phyloP scores from a whole-genome alignment of 2,797 vertebrate genomes.

The Pantherophis vulpinus region DNA sequence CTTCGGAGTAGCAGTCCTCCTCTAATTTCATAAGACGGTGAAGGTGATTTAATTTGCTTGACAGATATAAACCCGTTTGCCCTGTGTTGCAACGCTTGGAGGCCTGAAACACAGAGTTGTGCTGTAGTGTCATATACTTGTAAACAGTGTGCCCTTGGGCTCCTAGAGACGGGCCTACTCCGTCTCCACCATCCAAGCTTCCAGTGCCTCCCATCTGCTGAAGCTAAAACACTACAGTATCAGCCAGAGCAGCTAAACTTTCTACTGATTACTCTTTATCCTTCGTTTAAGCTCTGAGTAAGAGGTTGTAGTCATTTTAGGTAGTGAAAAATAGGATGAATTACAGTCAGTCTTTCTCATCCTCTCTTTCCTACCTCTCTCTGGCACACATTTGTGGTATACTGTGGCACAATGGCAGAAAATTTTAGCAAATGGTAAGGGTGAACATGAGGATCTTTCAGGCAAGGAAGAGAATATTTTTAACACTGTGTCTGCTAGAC shows the following conservation, averaged over 20 bases:
- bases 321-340: not conserved
- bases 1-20: not conserved
- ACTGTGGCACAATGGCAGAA: not conserved
- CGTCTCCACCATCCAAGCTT: no score
- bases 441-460: not conserved
- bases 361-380: not conserved
- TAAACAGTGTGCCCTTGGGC: not conserved
- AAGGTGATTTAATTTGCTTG: not conserved
- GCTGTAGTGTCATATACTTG: not conserved
- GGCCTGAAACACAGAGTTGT: not conserved
- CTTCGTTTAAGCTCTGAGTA: not conserved
- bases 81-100: not conserved
- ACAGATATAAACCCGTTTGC: not conserved
- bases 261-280: not conserved
- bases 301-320: not conserved
- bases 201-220: not conserved
- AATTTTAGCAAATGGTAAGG: not conserved
- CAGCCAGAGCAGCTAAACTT: not conserved
- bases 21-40: not conserved
- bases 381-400: not conserved
- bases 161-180: no score
- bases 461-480: not conserved
- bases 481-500: not conserved
- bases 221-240: not conserved
- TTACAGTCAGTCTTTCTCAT: not conserved